Base-by-base conservation (phyloP, 2,888 invertebrate genomes). In the Morpho deidamia region DNA sequence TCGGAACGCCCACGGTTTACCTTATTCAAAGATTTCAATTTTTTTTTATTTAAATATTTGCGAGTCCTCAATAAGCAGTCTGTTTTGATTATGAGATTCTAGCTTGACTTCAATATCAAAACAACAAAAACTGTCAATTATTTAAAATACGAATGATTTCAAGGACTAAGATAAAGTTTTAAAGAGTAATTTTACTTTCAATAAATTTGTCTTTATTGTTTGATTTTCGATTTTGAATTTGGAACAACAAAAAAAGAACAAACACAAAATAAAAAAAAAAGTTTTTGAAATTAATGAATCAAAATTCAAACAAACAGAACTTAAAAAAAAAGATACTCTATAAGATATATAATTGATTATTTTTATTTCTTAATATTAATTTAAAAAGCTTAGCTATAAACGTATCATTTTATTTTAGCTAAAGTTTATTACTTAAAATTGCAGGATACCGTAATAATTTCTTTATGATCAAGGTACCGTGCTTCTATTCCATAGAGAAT, bases 1-100 rank as follows among this genome's bases (percentile, higher is more conserved):
- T 89, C 81, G 74, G 81, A 73, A 81, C 86, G 85, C 86, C 85
- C 79, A 86, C 83, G 75, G 78, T 81, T 83, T 79, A 80, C 85
- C 81, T 82, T 84, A 87, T 89, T 87, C 83, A 85, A 84, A 82
- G 76, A 79, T 81, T 73, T 76, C 69, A 60, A 67, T 65, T 70
- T 79, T 82, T 83, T 82, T 83, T 78, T 70, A 74, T 78, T 76
- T 75, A 69, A 77, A 80, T 80, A 76, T 77, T 76, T 71, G 57
- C 58, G 58, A 70, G 72, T 65, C 68, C 69, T 67, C 70, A 69
- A 71, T 68, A 63, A 66, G 54, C 56, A 42, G 51, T 58, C 56
- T 50, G 53, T 58, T 59, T 55, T 53, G 53, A 41, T 47, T 56
- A 51, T 53, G 46, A 57, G 53, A 54, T 59, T 55, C 54, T 59